Percentiles rank a stretch among this genome's conserved stretches.
Evolutionary conservation across 2,888 invertebrate species (phyloP).

Genomic region (Drosophila limbata): DNA sequence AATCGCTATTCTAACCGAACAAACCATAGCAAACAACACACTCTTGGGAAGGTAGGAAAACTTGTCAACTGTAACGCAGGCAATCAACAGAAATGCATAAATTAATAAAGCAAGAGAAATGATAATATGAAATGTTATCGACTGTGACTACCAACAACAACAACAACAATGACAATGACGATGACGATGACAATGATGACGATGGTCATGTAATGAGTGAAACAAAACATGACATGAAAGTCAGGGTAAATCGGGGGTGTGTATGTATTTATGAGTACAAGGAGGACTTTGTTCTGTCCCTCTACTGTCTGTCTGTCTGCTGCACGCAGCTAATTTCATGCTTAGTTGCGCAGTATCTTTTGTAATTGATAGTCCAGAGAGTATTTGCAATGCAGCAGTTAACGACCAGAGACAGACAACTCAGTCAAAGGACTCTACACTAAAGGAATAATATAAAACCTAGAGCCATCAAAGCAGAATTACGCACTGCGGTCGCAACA

Average conservation of each 20-base stretch:
- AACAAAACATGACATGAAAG: slow-evolving; percentile 49
- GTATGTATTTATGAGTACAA: background rate
- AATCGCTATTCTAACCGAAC: slow-evolving; percentile 22
- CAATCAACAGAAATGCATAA: slow-evolving; percentile 75
- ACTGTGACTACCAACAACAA: slow-evolving; percentile 57
- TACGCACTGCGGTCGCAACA: slow-evolving; percentile 45
- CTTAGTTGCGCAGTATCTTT: slow-evolving; percentile 69
- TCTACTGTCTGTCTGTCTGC: slow-evolving; percentile 32
- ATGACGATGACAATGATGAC: slow-evolving; percentile 22
- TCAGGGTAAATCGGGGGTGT: slow-evolving; percentile 43
- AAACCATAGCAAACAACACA: slow-evolving; percentile 21
- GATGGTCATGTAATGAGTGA: slow-evolving; percentile 46
- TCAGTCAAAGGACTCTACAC: slow-evolving; percentile 31
- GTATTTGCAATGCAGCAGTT: background rate
- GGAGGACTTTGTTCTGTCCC: slow-evolving; percentile 4
- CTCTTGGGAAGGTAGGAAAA: slow-evolving; percentile 34
- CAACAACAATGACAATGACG: slow-evolving; percentile 10
- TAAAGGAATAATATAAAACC: background rate
- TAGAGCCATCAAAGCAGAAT: background rate
- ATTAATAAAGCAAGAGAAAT: slow-evolving; percentile 61
- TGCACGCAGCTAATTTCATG: slow-evolving; percentile 76
- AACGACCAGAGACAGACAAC: slow-evolving; percentile 9
- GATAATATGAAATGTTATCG: slow-evolving; percentile 62
- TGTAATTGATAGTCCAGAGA: slow-evolving; percentile 65
- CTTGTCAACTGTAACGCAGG: slow-evolving; percentile 79